These are phyloP conservation scores for Diplodus puntazzo DNA, from an alignment of 2,797 vertebrate species.

Conservation along the genomic window DNA sequence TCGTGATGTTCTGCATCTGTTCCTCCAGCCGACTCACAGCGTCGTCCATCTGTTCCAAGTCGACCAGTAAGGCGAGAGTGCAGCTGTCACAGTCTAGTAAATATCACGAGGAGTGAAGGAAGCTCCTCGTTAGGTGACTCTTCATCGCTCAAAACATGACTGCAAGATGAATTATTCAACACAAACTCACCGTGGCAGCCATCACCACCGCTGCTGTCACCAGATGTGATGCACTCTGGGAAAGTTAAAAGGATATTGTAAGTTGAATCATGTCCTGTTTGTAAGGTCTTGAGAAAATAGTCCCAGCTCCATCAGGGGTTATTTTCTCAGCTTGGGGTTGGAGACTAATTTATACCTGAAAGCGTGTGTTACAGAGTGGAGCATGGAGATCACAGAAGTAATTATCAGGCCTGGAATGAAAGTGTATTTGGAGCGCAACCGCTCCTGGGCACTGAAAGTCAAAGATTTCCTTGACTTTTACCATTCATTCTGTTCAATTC, in stretches of 20 bases:
- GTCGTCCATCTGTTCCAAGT: slow-evolving; percentile 78
- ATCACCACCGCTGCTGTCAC: slow-evolving; percentile 76
- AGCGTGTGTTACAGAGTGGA: background rate
- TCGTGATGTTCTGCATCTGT: slow-evolving; percentile 77
- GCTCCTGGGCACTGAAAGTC: background rate
- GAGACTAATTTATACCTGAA: background rate
- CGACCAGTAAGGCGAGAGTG: slow-evolving; percentile 80
- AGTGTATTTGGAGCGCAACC: background rate
- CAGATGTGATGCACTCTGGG: slow-evolving; percentile 86
- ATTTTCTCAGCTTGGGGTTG: background rate
- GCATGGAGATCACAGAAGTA: background rate
- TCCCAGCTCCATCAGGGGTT: background rate
- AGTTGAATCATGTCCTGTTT: background rate
- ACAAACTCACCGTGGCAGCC: slow-evolving; percentile 83
- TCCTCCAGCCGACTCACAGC: slow-evolving; percentile 80
- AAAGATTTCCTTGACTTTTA: background rate
- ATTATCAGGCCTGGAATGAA: background rate
- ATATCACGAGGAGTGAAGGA: background rate
- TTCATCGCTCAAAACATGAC: background rate
- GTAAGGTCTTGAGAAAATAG: background rate
- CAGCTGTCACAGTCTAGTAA: slow-evolving; percentile 88
- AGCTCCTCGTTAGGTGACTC: background rate
- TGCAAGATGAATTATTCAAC: background rate
- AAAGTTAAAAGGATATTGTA: slow-evolving; percentile 32
- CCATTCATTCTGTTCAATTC: background rate